Evolutionary conservation across 2,797 vertebrate genomes (phyloP).

Genomic region (Sylvilagus floridanus): DNA sequence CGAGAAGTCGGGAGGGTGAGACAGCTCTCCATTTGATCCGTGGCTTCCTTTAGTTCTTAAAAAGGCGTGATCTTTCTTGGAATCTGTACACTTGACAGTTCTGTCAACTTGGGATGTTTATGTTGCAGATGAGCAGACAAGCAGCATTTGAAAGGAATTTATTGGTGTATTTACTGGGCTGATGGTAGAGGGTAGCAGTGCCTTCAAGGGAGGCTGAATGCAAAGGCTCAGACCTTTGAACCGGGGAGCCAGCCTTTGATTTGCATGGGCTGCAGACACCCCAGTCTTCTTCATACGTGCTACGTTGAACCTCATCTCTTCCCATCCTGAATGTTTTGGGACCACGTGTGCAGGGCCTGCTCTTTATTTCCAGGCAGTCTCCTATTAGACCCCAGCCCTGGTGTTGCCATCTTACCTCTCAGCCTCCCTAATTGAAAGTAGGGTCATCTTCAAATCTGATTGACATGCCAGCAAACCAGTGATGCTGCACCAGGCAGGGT

Average conservation of each 20-base stretch:
- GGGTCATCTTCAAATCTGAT: conserved; percentile 37
- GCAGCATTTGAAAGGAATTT: neutral
- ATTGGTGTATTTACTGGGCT: neutral
- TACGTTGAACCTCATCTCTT: neutral
- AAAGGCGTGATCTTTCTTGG: neutral
- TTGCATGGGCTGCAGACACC: neutral
- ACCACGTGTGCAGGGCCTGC: no score
- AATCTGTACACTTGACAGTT: neutral
- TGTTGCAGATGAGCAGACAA: neutral
- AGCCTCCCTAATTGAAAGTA: neutral
- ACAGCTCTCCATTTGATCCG: neutral
- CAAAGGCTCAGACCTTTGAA: neutral
- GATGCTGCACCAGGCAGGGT: conserved; percentile 2
- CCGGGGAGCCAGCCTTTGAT: neutral
- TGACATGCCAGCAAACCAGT: neutral
- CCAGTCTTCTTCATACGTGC: neutral
- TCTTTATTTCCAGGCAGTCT: neutral
- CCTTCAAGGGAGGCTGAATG: conserved; percentile 5
- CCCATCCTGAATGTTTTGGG: neutral
- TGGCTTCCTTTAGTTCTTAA: neutral
- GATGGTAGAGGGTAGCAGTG: neutral
- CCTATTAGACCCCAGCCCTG: neutral
- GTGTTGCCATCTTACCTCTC: neutral
- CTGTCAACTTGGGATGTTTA: conserved; percentile 43
- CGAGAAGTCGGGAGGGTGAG: neutral